Evolutionary conservation across 2,113 vertebrate species (phyloP).

Genomic region (Diphyllodes magnificus): DNA sequence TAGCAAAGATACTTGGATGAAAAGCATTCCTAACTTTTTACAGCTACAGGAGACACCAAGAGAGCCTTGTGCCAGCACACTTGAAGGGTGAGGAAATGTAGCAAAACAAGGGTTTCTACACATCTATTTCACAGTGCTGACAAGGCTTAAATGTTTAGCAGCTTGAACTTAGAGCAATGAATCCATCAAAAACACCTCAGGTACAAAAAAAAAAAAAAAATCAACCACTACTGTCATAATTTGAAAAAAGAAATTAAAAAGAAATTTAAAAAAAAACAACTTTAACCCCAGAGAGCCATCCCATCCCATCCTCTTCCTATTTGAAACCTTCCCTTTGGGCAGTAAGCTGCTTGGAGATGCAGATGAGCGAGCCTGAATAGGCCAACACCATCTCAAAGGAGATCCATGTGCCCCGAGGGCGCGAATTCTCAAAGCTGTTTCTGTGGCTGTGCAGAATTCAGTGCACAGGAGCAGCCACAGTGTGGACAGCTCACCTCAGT

Average conservation of each 20-base stretch:
- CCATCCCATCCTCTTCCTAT: background rate
- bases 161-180: background rate
- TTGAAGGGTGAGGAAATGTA: fast-evolving
- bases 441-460: background rate
- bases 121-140: background rate
- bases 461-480: fast-evolving
- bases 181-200: background rate
- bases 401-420: fast-evolving
- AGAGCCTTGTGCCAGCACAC: background rate
- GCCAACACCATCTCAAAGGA: background rate
- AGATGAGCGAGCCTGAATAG: background rate
- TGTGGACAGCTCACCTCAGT: fast-evolving
- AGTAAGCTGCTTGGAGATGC: background rate
- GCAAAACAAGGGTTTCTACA: background rate
- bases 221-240: fast-evolving
- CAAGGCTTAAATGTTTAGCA: background rate
- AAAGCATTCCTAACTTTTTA: background rate
- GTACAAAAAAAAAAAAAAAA: no score
- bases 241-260: background rate
- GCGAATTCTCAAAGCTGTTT: fast-evolving
- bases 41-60: background rate
- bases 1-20: background rate
- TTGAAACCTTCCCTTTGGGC: background rate
- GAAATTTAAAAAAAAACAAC: background rate
- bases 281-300: background rate